These are phyloP conservation scores for Pongo pygmaeus DNA, from an alignment of 2,113 vertebrate species.

Conservation along the genomic window DNA sequence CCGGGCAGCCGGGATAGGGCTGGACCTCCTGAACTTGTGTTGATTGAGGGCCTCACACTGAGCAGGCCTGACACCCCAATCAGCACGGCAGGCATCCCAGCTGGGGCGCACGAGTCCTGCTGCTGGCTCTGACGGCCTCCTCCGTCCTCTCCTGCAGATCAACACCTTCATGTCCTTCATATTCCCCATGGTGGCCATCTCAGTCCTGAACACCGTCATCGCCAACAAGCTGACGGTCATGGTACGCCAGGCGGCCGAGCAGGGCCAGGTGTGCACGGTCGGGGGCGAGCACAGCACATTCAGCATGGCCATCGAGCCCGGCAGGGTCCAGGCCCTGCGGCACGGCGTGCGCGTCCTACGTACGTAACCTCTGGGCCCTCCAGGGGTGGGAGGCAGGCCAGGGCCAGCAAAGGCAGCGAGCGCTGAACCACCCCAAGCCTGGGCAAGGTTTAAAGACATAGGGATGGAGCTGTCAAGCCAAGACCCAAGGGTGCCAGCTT, in stretches of 20 bases:
- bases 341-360: slow-evolving; percentile 95
- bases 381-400: fast-evolving
- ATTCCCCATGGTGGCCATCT: slow-evolving; percentile 94
- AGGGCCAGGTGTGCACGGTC: slow-evolving; percentile 88
- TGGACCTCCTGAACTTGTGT: fast-evolving
- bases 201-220: slow-evolving; percentile 93
- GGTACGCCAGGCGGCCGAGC: slow-evolving; percentile 93
- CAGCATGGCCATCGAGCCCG: slow-evolving; percentile 92
- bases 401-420: not conserved
- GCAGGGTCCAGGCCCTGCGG: slow-evolving; percentile 92
- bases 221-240: slow-evolving; percentile 95
- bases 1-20: fast-evolving
- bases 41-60: fast-evolving
- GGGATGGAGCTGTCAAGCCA: fast-evolving
- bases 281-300: slow-evolving; percentile 90
- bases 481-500: not conserved
- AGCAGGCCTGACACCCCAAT: fast-evolving
- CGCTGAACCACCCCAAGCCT: not conserved
- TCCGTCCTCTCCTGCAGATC: slow-evolving; percentile 82
- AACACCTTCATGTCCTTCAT: slow-evolving; percentile 95
- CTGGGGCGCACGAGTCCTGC: fast-evolving
- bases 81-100: fast-evolving
- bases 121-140: fast-evolving
- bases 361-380: slow-evolving; percentile 81
- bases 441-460: fast-evolving